Conservation (phyloP, 1,140 invertebrate species). For the Calosoma granatense region DNA sequence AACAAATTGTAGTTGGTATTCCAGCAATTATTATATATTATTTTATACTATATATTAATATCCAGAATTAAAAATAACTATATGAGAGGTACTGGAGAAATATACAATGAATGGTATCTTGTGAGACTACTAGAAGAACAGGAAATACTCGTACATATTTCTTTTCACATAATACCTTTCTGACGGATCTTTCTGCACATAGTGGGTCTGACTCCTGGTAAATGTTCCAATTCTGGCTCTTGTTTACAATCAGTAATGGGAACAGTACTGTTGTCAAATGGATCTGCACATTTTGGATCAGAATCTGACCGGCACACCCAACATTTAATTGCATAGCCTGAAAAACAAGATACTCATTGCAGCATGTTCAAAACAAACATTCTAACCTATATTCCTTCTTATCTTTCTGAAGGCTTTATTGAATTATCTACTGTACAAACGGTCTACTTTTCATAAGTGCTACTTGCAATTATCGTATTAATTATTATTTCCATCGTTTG, state of each 20-base stretch:
- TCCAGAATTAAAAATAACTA: background rate
- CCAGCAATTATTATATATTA: too few relatives aligned
- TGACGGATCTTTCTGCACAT: conserved; percentile 91
- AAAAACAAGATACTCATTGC: conserved; percentile 25
- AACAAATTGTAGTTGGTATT: too few relatives aligned
- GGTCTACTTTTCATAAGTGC: too few relatives aligned
- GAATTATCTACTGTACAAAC: background rate
- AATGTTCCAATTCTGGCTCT: conserved; percentile 50
- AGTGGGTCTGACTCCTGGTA: conserved; percentile 58
- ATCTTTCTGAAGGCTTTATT: background rate
- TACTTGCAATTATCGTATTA: too few relatives aligned
- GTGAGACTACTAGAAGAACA: background rate
- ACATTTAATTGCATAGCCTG: conserved; percentile 72
- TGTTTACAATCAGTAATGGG: conserved; percentile 77
- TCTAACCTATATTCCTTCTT: background rate
- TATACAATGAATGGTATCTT: background rate
- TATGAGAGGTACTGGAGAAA: too few relatives aligned
- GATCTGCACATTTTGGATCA: conserved; percentile 85
- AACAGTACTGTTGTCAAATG: conserved; percentile 82
- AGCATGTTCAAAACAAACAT: background rate
- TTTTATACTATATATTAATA: background rate
- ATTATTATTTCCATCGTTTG: too few relatives aligned
- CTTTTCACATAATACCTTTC: conserved; percentile 59
- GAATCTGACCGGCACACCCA: conserved; percentile 83
- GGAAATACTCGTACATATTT: background rate